Evolutionary conservation across 2,888 invertebrate genomes (phyloP), one percentile per base, ranked within the genome.

Genomic region (Eremobia ochroleuca): DNA sequence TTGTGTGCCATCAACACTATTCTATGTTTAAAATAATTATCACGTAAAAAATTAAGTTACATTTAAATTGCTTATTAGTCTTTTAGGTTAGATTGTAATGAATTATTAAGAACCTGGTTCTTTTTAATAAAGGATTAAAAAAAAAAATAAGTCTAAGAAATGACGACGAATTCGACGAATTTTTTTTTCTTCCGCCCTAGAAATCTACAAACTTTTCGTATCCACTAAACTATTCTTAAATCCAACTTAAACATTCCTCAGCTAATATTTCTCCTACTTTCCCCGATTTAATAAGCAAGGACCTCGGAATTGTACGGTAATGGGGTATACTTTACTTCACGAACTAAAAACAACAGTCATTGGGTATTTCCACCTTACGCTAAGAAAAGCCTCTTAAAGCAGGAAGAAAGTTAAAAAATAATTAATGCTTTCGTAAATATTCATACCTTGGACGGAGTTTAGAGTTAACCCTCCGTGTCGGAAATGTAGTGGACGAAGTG

Each of bases 341-440:
- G 69, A 90, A 90, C 90, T 90, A 90, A 90, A 83, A 90, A 90
- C 89, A 90, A 90, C 87, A 90, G 93, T 94, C 94, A 94, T 94
- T 93, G 92, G 92, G 93, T 91, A 92, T 92, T 92, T 90, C 89
- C 87, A 91, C 92, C 92, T 92, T 91, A 90, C 91, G 93, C 93
- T 92, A 94, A 94, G 94, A 92, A 95, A 95, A 95, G 94, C 95
- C 95, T 94, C 95, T 96, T 95, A 95, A 94, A 92, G 91, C 93
- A 92, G 89, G 94, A 94, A 94, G 94, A 95, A 97, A 97, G 96
- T 96, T 97, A 96, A 97, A 97, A 97, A 97, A 97, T 97, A 97
- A 97, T 97, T 97, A 97, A 97, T 97, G 96, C 97, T 96, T 97
- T 96, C 97, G 97, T 97, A 97, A 97, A 97, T 97, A 97, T 97